Evolutionary conservation across 2,888 invertebrate genomes (phyloP).

Genomic region (Cephus runcator): DNA sequence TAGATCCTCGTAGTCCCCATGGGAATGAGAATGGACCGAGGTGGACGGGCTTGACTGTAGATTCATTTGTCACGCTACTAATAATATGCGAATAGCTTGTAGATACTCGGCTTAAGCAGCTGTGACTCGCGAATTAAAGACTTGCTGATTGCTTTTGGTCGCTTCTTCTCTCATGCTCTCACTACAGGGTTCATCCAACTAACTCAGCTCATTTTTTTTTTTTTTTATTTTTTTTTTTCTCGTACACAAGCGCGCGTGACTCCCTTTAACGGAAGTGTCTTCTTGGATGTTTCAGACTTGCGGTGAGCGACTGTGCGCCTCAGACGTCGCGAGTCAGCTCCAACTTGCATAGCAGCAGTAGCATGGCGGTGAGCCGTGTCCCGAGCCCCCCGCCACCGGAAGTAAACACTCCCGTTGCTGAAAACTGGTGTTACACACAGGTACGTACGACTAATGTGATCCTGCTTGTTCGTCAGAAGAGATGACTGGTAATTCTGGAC

Average conservation of each 20-base stretch:
- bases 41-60: neutral
- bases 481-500: neutral
- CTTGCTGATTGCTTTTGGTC: neutral
- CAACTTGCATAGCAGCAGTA: slow-evolving; percentile 82
- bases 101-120: neutral
- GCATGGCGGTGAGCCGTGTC: slow-evolving; percentile 96
- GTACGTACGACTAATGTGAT: slow-evolving; percentile 67
- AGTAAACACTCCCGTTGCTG: slow-evolving; percentile 97
- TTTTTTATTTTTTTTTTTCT: neutral
- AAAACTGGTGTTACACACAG: slow-evolving; percentile 99
- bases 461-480: neutral
- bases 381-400: slow-evolving; percentile 95
- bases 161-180: neutral
- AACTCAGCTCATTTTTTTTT: neutral
- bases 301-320: slow-evolving; percentile 81
- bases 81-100: neutral
- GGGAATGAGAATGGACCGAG: neutral
- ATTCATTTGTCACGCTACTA: neutral
- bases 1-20: neutral
- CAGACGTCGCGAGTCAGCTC: slow-evolving; percentile 91
- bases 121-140: neutral
- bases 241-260: neutral
- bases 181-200: neutral
- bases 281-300: slow-evolving; percentile 74
- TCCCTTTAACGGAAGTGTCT: neutral